phyloP scores from a whole-genome alignment of 2,113 vertebrate genomes.

The Pongo pygmaeus region DNA sequence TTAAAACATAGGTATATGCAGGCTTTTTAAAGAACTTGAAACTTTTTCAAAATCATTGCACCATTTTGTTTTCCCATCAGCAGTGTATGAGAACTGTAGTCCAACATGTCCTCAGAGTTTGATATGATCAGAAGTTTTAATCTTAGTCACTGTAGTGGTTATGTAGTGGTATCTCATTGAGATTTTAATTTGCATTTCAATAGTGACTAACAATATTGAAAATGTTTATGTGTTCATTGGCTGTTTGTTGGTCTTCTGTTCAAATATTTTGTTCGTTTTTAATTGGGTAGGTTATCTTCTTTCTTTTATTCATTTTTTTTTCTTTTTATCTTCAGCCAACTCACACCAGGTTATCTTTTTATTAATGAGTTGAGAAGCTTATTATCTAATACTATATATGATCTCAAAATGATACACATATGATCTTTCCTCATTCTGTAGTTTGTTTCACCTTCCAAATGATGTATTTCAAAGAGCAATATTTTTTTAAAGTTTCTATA shows the following conservation, averaged over 20 bases:
- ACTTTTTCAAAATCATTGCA: neutral
- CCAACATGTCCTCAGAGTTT: neutral
- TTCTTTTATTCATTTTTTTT: too few species aligned
- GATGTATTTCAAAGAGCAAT: neutral
- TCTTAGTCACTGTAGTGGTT: neutral
- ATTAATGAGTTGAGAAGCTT: neutral
- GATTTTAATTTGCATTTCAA: neutral
- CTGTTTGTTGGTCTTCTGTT: neutral
- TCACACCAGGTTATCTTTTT: too few species aligned
- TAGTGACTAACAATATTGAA: neutral
- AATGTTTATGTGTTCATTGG: neutral
- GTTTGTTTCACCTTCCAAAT: neutral
- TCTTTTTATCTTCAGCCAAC: too few species aligned
- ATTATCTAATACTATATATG: neutral
- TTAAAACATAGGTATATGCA: neutral
- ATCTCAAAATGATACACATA: neutral
- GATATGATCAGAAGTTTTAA: neutral
- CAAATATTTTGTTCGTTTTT: neutral
- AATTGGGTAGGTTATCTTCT: neutral
- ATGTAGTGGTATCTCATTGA: neutral
- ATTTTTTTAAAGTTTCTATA: neutral
- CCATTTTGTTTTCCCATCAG: neutral
- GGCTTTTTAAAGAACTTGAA: neutral
- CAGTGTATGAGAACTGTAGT: neutral
- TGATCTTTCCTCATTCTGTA: neutral